Conservation (phyloP, 2,797 vertebrate species). For the Alectoris magna region DNA sequence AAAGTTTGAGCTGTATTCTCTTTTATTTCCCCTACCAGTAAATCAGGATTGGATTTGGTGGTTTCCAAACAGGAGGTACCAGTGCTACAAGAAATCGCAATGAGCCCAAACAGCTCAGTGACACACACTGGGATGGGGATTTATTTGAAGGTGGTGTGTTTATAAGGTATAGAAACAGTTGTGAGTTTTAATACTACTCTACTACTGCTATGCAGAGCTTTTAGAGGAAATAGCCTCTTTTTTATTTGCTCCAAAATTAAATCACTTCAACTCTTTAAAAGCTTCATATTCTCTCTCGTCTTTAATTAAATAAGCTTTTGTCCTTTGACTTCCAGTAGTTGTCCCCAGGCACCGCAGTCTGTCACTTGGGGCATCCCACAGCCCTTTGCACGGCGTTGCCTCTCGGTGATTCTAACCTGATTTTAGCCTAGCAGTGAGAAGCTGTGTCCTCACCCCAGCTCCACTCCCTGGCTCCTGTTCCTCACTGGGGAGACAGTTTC, state of each 20-base stretch:
- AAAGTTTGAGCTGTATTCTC: not conserved
- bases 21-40: slow-evolving; percentile 24
- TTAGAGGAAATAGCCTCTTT: not conserved
- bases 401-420: not conserved
- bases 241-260: not conserved
- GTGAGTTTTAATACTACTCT: not conserved
- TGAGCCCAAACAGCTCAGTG: not conserved
- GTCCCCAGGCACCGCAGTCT: not conserved
- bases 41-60: not conserved
- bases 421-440: not conserved
- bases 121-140: not conserved
- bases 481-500: not conserved
- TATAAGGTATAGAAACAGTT: not conserved
- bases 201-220: not conserved
- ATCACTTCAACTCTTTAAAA: not conserved
- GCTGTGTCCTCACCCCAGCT: not conserved
- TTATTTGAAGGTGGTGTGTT: not conserved
- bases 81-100: not conserved
- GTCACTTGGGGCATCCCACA: not conserved
- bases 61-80: not conserved
- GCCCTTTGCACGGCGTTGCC: not conserved
- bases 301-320: not conserved
- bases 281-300: not conserved
- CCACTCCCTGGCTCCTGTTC: not conserved
- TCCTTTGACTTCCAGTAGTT: not conserved